phyloP scores from a whole-genome alignment of 2,888 invertebrate species.

The Acleris holmiana region DNA sequence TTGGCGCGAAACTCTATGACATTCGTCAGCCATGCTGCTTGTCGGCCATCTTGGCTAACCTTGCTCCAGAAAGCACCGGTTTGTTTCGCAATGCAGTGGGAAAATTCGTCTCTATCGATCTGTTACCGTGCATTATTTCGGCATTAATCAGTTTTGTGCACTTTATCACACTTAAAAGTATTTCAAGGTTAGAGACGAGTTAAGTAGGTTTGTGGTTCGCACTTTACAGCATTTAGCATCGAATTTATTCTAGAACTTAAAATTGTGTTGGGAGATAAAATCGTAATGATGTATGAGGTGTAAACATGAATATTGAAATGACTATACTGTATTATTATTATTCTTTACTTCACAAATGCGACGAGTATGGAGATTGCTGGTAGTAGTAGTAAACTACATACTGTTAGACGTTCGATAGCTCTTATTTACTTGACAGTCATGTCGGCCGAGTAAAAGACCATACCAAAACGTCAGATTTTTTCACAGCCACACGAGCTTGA shows the following conservation, averaged over 20 bases:
- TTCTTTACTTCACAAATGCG: no score
- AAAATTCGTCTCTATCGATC: conserved; percentile 71
- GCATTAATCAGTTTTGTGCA: conserved; percentile 31
- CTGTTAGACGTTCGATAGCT: no score
- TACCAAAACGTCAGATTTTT: no score
- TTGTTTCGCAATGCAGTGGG: conserved; percentile 74
- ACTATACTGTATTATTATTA: no score
- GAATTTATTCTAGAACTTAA: background rate
- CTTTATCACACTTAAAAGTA: conserved; percentile 16
- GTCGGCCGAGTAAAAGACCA: no score
- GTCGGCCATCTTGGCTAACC: conserved; percentile 74
- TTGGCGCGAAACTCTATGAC: conserved; percentile 73
- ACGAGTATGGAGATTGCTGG: no score
- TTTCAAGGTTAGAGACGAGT: conserved; percentile 21
- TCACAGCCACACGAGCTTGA: no score
- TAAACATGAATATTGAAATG: no score
- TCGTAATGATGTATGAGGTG: background rate
- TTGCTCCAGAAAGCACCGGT: conserved; percentile 77
- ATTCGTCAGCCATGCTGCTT: conserved; percentile 68
- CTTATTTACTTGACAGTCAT: no score
- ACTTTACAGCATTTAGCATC: background rate
- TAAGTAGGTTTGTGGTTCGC: conserved; percentile 17
- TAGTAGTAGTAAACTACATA: no score
- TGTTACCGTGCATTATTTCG: conserved; percentile 49
- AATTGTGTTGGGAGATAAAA: background rate